Evolutionary conservation across 2,888 invertebrate species (phyloP), one percentile per base, ranked within the genome.

Genomic region (Taenaris catops): DNA sequence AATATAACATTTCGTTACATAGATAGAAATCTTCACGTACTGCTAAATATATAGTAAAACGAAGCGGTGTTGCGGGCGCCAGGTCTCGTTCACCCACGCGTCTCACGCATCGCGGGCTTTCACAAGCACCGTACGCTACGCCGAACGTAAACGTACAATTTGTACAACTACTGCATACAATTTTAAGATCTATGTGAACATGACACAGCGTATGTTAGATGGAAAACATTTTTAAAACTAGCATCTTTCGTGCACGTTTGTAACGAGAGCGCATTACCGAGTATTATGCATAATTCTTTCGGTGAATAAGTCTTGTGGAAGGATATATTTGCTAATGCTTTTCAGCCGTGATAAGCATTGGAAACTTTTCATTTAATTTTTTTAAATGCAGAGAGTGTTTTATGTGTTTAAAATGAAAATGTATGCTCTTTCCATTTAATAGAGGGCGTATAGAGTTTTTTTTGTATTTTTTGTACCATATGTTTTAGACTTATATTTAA

Each of bases 81-180:
- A 58, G 55, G 63, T 59, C 80, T 55, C 50, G 83, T 79, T 63
- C 81, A 67, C 81, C 83, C 79, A 81, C 84, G 79, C 57, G 51
- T 55, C 53, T 57, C 67, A 64, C 69, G 72, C 74, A 73, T 72
- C 70, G 71, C 68, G 67, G 68, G 79, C 81, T 83, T 83, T 83
- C 83, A 78, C 80, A 74, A 75, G 63, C 60, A 55, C 56, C 58
- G 60, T 60, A 58, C 58, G 53, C 54, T 44, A 41, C 50, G 44
- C 45, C 42, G 40, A 45, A 51, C 52, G 57, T 47, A 53, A 53
- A 51, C 54, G 49, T 50, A 51, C 48, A 53, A 53, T 48, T 44
- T 45, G 43, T 47, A 34, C 41, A 45, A 47, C 41, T 38, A 39
- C 27, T 41, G 36, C 45, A 44, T 27, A 41, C 47, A 27, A 44